phyloP scores from a whole-genome alignment of 2,888 invertebrate genomes.

The Yponomeuta sedellus region DNA sequence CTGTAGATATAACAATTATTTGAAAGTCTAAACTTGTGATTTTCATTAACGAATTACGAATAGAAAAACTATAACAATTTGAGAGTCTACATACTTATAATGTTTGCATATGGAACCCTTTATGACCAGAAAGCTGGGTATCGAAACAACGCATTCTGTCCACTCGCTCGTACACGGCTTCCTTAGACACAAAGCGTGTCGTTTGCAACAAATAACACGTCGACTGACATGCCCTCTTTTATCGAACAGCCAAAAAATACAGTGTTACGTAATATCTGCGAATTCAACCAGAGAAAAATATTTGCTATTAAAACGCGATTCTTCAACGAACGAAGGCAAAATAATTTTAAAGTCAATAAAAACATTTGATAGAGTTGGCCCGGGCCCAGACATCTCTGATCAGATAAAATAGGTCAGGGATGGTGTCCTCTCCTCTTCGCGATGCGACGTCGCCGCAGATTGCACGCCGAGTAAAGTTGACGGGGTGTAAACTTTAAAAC shows the following conservation, averaged over 20 bases:
- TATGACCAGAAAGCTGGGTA: not conserved
- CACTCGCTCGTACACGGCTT: constrained; percentile 1
- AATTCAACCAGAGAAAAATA: not conserved
- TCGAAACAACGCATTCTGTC: not conserved
- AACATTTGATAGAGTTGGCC: constrained; percentile 47
- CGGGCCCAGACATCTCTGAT: constrained; percentile 50
- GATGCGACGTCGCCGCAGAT: constrained; percentile 29
- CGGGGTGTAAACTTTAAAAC: constrained; percentile 34
- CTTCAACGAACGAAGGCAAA: not conserved
- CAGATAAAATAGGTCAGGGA: constrained; percentile 64
- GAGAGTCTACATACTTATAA: constrained; percentile 22
- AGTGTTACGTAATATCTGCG: not conserved
- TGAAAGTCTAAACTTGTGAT: constrained; percentile 25
- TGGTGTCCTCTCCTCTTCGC: constrained; percentile 43
- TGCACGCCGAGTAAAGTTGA: constrained; percentile 20
- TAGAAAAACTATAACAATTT: no score
- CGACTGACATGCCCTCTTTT: not conserved
- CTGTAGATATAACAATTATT: constrained; percentile 28
- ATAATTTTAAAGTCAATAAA: constrained; percentile 18
- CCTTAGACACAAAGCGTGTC: not conserved
- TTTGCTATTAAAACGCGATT: not conserved
- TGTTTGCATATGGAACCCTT: constrained; percentile 21
- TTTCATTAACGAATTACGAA: no score
- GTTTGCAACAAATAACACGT: constrained; percentile 2
- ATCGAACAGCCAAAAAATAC: not conserved